These are phyloP conservation scores for Pristionchus japonicus DNA, from an alignment of 2,888 invertebrate species.

Conservation along the genomic window DNA sequence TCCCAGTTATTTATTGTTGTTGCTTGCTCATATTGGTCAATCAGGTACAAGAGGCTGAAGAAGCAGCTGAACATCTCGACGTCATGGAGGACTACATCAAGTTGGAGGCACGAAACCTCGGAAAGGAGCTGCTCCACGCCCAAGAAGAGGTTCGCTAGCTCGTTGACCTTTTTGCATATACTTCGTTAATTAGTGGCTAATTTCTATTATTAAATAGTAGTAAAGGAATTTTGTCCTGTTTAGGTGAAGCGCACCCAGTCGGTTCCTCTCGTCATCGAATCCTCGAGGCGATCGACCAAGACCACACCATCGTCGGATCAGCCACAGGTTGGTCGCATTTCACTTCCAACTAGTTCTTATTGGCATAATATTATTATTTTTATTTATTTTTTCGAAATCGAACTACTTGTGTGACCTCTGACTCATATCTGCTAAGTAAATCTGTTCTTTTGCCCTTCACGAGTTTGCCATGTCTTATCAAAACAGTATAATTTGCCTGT, in stretches of 20 bases:
- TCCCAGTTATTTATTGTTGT: neutral
- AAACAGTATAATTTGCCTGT: too few species aligned
- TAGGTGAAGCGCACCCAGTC: slow-evolving; percentile 98
- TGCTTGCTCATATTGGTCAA: neutral
- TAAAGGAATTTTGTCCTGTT: neutral
- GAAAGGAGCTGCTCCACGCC: slow-evolving; percentile 98
- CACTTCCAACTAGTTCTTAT: too few species aligned
- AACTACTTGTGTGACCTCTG: slow-evolving; percentile 99
- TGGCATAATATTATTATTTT: neutral
- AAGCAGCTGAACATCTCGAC: slow-evolving; percentile 95
- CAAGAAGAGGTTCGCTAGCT: slow-evolving; percentile 80
- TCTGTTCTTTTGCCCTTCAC: slow-evolving; percentile 95
- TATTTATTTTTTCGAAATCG: slow-evolving; percentile 82
- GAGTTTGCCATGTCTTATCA: slow-evolving; percentile 79
- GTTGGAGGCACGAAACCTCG: slow-evolving; percentile 97
- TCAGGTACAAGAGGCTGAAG: slow-evolving; percentile 86
- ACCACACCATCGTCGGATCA: slow-evolving; percentile 98
- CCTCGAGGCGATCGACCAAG: slow-evolving; percentile 98
- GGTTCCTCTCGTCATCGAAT: slow-evolving; percentile 99
- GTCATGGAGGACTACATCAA: slow-evolving; percentile 99
- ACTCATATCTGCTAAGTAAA: slow-evolving; percentile 96
- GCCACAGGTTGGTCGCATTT: slow-evolving; percentile 82
- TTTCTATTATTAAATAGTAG: too few species aligned
- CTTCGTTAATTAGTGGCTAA: too few species aligned
- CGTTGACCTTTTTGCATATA: neutral